Conservation (phyloP, 2,888 invertebrate species). For the Brenthis hecate region DNA sequence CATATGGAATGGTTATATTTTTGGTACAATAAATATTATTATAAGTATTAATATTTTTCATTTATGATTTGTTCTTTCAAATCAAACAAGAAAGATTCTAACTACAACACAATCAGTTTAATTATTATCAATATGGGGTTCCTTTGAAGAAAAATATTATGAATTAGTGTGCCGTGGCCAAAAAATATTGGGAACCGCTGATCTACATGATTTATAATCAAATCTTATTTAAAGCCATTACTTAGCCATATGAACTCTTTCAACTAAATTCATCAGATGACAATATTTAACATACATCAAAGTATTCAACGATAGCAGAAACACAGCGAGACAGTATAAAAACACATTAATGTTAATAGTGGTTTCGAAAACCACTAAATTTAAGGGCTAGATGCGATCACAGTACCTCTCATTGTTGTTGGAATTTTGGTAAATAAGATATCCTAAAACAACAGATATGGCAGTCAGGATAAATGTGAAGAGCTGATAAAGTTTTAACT, state of each 20-base stretch:
- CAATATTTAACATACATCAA: slow-evolving; percentile 52
- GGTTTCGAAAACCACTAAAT: slow-evolving; percentile 60
- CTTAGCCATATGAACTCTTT: slow-evolving; percentile 43
- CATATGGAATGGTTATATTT: no score
- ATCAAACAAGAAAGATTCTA: no score
- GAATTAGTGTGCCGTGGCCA: no score
- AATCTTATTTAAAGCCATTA: no score
- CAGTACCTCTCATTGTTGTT: slow-evolving; percentile 59
- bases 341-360: slow-evolving; percentile 51
- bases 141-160: no score
- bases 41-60: no score
- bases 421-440: slow-evolving; percentile 59
- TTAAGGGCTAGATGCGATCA: slow-evolving; percentile 67
- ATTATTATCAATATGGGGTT: no score
- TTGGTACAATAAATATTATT: no score
- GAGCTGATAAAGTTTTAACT: slow-evolving; percentile 62
- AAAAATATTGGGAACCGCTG: no score
- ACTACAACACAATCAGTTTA: no score
- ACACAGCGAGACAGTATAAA: slow-evolving; percentile 48
- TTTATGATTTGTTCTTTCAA: no score
- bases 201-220: no score
- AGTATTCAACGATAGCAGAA: slow-evolving; percentile 45
- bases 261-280: slow-evolving; percentile 51
- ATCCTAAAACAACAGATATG: slow-evolving; percentile 59
- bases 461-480: slow-evolving; percentile 59